Conservation (phyloP, 1,140 invertebrate genomes). For the Drosophila punjabiensis region DNA sequence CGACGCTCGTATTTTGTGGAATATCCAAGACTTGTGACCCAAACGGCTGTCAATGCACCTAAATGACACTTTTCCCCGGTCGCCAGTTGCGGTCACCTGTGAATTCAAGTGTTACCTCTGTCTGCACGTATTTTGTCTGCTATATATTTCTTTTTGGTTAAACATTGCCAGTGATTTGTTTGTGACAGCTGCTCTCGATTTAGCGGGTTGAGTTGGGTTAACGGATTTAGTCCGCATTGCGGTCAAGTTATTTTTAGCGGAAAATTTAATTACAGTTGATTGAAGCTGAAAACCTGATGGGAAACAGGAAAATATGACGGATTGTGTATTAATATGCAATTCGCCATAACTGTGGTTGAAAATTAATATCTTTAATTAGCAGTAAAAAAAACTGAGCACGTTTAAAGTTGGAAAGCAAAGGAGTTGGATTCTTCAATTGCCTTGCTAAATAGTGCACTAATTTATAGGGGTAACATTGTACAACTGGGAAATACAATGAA, state of each 20-base stretch:
- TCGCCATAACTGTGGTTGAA: neutral
- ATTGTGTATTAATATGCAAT: too few relatives aligned
- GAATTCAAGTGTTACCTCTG: constrained; percentile 3
- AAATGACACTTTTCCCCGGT: constrained; percentile 24
- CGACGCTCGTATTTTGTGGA: neutral
- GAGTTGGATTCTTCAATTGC: neutral
- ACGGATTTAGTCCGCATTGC: neutral
- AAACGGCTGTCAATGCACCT: constrained; percentile 32
- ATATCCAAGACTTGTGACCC: neutral
- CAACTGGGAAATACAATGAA: neutral
- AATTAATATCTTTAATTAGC: constrained; percentile 17
- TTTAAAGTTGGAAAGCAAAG: neutral
- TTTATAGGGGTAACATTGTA: neutral
- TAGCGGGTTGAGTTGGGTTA: constrained; percentile 12
- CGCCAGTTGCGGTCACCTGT: constrained; percentile 24
- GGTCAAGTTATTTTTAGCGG: constrained; percentile 22
- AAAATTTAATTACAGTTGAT: constrained; percentile 22
- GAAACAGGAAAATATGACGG: neutral
- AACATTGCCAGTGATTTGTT: constrained; percentile 26
- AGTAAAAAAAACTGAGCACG: neutral
- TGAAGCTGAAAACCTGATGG: constrained; percentile 12
- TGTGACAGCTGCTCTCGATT: constrained; percentile 22
- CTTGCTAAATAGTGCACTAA: neutral
- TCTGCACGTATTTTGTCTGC: constrained; percentile 46
- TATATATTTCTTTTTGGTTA: constrained; percentile 7